Evolutionary conservation across 2,797 vertebrate species (phyloP).

Genomic region (Fringilla coelebs): DNA sequence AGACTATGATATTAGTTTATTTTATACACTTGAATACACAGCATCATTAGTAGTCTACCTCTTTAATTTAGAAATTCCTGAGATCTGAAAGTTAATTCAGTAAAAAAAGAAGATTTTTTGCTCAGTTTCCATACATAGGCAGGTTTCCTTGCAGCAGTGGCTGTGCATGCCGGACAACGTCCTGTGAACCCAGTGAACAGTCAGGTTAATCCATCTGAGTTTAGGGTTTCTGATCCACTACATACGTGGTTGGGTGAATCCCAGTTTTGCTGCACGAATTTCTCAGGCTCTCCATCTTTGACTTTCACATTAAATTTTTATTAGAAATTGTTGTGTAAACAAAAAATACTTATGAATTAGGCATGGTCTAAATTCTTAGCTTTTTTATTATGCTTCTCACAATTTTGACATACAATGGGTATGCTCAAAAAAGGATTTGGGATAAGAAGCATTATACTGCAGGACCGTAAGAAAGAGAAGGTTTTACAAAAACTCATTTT

Average conservation of each 20-base stretch:
- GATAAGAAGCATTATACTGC: background rate
- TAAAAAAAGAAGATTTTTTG: background rate
- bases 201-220: background rate
- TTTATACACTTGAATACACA: background rate
- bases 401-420: background rate
- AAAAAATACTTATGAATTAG: constrained; percentile 38
- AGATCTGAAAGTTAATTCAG: background rate
- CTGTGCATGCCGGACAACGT: background rate
- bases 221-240: background rate
- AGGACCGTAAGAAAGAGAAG: background rate
- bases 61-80: background rate
- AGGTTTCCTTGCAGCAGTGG: background rate
- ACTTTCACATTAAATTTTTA: constrained; percentile 21
- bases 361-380: background rate
- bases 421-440: background rate
- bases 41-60: background rate
- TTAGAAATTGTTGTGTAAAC: constrained; percentile 3
- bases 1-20: background rate
- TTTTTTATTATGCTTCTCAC: constrained; percentile 1
- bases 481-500: background rate
- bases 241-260: background rate
- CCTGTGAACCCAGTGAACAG: background rate
- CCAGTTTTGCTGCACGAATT: background rate
- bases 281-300: background rate
- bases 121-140: background rate